Percentiles rank a stretch among this genome's conserved stretches.
phyloP scores from a whole-genome alignment of 2,113 vertebrate species.

The Taurulus bubalis region DNA sequence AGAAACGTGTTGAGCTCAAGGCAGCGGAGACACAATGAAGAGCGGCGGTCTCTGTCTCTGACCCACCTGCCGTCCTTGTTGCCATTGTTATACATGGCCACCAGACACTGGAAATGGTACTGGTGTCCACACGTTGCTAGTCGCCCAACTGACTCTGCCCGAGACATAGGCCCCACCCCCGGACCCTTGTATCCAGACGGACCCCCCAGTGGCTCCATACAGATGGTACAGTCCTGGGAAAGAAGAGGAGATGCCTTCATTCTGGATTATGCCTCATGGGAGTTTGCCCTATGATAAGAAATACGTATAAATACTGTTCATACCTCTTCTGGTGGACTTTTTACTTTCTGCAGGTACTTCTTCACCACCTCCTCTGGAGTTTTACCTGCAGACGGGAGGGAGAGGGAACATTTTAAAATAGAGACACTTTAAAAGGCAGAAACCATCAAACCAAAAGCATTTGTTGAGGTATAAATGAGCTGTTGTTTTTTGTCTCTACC shows the following conservation, averaged over 20 bases:
- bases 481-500: constrained; percentile 74
- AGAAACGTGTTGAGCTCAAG: not conserved
- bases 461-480: not conserved
- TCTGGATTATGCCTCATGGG: not conserved
- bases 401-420: not conserved
- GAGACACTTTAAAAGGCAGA: not conserved
- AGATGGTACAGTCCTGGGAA: constrained; percentile 93
- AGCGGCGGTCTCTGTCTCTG: not conserved
- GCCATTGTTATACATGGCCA: constrained; percentile 97
- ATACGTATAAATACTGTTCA: constrained; percentile 9
- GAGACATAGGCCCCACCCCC: constrained; percentile 78
- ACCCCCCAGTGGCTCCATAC: constrained; percentile 91
- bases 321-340: constrained; percentile 92
- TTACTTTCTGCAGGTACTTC: constrained; percentile 93
- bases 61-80: constrained; percentile 93
- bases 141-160: constrained; percentile 90
- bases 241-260: not conserved
- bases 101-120: constrained; percentile 94
- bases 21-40: not conserved
- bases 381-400: constrained; percentile 83
- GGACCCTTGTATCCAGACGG: constrained; percentile 94
- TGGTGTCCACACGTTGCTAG: constrained; percentile 90
- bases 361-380: constrained; percentile 94
- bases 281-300: not conserved
- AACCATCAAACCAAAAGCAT: no score